These are phyloP conservation scores for Grantiella picta DNA, from an alignment of 2,113 vertebrate genomes.

Conservation along the genomic window DNA sequence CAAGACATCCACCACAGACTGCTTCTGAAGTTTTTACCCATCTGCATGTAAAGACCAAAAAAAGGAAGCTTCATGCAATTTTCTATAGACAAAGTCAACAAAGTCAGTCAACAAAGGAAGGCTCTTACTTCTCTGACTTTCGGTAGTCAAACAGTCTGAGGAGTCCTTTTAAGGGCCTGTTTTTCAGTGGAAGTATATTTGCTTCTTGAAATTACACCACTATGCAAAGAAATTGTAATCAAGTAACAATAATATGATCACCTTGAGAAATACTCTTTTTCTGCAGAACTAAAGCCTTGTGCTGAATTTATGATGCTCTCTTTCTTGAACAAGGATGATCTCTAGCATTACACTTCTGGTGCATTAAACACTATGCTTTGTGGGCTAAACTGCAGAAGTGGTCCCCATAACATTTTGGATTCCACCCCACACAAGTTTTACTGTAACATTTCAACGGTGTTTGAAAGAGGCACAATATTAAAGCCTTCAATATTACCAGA, in stretches of 20 bases:
- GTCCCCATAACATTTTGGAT: background rate
- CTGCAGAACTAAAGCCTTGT: background rate
- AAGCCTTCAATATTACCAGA: background rate
- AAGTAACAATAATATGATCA: background rate
- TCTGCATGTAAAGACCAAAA: background rate
- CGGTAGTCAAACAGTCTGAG: conserved; percentile 12
- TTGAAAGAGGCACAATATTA: background rate
- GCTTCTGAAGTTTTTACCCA: background rate
- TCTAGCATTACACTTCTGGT: background rate
- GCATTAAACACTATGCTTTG: background rate
- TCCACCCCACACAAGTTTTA: background rate
- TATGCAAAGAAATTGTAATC: background rate
- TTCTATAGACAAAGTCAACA: background rate
- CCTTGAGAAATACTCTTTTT: conserved; percentile 29
- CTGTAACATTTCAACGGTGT: background rate
- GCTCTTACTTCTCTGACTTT: background rate
- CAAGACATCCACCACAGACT: background rate
- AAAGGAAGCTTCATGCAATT: background rate
- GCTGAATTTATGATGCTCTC: background rate
- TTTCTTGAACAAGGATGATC: background rate
- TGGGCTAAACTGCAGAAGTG: background rate
- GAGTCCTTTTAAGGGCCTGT: background rate
- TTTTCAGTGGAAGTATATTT: conserved; percentile 26
- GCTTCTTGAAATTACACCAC: conserved; percentile 41
- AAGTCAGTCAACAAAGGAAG: background rate